phyloP scores from a whole-genome alignment of 2,797 vertebrate genomes.

The Sebastolobus alascanus region DNA sequence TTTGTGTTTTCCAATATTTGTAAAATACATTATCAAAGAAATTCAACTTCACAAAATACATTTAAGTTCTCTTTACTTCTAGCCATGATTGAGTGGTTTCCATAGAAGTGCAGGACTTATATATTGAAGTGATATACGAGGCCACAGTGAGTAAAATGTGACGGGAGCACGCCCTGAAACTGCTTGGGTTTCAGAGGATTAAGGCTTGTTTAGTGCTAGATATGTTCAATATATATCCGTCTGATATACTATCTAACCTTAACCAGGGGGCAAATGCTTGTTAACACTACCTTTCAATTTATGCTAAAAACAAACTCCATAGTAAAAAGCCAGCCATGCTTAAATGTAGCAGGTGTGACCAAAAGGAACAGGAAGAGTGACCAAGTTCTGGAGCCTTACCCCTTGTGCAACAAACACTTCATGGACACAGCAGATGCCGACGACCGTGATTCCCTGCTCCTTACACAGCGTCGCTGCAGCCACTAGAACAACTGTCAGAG shows the following conservation, averaged over 20 bases:
- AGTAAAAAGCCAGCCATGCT: background rate
- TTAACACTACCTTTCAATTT: background rate
- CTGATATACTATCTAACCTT: background rate
- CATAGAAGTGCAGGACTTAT: background rate
- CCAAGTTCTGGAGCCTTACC: constrained; percentile 84
- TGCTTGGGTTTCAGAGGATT: background rate
- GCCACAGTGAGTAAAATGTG: background rate
- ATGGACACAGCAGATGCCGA: constrained; percentile 97
- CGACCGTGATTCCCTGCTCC: constrained; percentile 98
- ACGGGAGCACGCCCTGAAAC: background rate
- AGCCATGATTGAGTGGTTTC: background rate
- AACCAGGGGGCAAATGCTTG: background rate
- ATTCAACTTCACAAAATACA: background rate
- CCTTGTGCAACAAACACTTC: constrained; percentile 98
- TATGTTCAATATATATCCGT: no score
- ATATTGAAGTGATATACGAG: background rate
- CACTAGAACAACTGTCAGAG: constrained; percentile 92
- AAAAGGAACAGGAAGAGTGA: background rate
- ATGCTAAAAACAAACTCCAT: background rate
- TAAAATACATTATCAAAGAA: background rate
- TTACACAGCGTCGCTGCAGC: constrained; percentile 97
- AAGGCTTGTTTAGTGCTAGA: background rate
- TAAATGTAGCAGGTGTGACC: background rate
- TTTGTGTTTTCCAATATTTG: background rate
- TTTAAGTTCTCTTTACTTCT: background rate